phyloP scores from a whole-genome alignment of 2,113 vertebrate genomes.

The Prochilodus magdalenae region DNA sequence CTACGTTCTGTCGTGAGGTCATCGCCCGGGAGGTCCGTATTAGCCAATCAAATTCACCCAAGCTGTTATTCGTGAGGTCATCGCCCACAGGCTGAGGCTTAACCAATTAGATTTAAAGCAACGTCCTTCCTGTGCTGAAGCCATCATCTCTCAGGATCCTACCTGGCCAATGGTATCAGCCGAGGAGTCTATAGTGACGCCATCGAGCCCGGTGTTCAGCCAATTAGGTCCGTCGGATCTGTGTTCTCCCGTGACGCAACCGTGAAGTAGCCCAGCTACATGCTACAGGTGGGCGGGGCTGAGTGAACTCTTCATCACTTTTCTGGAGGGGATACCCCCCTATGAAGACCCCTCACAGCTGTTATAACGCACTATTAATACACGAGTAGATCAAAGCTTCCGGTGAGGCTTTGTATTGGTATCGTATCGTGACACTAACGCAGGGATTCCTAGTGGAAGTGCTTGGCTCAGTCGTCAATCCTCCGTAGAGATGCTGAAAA shows the following conservation, averaged over 20 bases:
- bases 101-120: neutral
- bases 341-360: conserved; percentile 3
- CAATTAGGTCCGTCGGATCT: neutral
- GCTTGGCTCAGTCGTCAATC: neutral
- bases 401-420: no score
- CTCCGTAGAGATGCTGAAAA: neutral
- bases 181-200: neutral
- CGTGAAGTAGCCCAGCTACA: neutral
- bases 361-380: conserved; percentile 2
- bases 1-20: conserved; percentile 41
- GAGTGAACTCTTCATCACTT: conserved; percentile 13
- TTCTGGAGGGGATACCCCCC: conserved; percentile 31
- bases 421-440: no score
- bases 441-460: neutral
- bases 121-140: no score
- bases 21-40: conserved; percentile 26
- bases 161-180: no score
- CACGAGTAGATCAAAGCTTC: neutral
- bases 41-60: neutral
- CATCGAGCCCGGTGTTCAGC: neutral
- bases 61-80: neutral
- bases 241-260: neutral
- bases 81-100: no score
- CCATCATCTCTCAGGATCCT: no score
- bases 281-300: conserved; percentile 42